A percentile compares a stretch with the other conserved stretches of the same genome.
Evolutionary conservation across 2,888 invertebrate genomes (phyloP).

Genomic region (Chymomyza amoena): DNA sequence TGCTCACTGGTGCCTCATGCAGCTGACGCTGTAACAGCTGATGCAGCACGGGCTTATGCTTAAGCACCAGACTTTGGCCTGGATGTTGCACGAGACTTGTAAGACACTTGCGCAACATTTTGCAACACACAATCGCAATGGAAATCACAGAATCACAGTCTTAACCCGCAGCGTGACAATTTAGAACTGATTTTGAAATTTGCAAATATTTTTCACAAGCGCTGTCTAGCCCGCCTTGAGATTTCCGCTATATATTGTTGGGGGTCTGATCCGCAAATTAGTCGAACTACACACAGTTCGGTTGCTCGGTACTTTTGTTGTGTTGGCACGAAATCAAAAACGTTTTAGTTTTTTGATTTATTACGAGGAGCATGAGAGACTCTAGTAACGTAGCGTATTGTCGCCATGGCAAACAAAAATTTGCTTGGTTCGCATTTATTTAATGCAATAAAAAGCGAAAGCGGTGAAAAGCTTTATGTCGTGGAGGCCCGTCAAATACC

Average conservation of each 20-base stretch:
- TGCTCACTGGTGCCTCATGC: conserved; percentile 43
- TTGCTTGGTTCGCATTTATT: conserved; percentile 40
- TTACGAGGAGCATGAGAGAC: conserved; percentile 2
- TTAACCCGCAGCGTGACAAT: conserved; percentile 22
- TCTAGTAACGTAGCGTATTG: conserved; percentile 16
- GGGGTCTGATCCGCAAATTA: conserved; percentile 22
- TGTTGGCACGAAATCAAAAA: conserved; percentile 13
- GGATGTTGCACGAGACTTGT: conserved; percentile 49
- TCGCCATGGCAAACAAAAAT: conserved; percentile 60
- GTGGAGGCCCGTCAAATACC: conserved; percentile 63
- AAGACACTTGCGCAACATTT: conserved; percentile 72
- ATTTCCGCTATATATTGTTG: conserved; percentile 39
- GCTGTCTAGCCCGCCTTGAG: conserved; percentile 2
- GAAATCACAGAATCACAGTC: not conserved
- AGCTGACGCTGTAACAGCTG: conserved; percentile 38
- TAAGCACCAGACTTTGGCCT: conserved; percentile 5
- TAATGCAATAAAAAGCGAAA: conserved; percentile 62
- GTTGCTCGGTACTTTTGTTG: conserved; percentile 2
- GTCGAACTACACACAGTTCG: conserved; percentile 20
- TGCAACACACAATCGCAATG: not conserved
- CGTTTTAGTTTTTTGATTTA: conserved; percentile 9
- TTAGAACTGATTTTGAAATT: conserved; percentile 68
- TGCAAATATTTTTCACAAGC: conserved; percentile 51
- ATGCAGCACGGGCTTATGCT: conserved; percentile 19
- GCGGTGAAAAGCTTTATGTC: conserved; percentile 20